Percentiles rank a stretch among this genome's conserved stretches.
These are phyloP conservation scores for Ditula angustiorana DNA, from an alignment of 2,888 invertebrate genomes.

Conservation along the genomic window DNA sequence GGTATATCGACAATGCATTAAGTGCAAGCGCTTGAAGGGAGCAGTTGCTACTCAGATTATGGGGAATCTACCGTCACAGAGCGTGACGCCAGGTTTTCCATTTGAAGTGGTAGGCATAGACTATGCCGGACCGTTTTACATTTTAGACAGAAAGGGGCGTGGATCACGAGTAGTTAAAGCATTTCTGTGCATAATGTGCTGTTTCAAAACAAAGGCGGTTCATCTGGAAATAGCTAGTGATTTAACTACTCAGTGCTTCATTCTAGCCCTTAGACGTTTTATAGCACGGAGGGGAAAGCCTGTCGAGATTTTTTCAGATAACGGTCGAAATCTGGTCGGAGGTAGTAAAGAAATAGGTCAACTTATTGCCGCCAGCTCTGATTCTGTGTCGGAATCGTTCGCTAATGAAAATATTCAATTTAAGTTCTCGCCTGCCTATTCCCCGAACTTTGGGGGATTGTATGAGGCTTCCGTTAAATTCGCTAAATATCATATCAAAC, in stretches of 20 bases:
- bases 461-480: constrained; percentile 38
- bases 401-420: constrained; percentile 40
- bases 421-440: constrained; percentile 37
- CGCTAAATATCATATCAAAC: constrained; percentile 38
- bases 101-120: constrained; percentile 40
- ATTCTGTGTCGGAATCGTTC: constrained; percentile 26
- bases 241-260: constrained; percentile 34
- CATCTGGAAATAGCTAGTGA: constrained; percentile 41
- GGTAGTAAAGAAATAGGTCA: constrained; percentile 42
- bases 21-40: constrained; percentile 30
- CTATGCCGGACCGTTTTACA: constrained; percentile 42
- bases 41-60: constrained; percentile 35
- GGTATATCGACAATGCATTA: constrained; percentile 31
- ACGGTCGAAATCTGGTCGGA: constrained; percentile 43
- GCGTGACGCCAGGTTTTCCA: constrained; percentile 21
- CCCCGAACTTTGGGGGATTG: constrained; percentile 36
- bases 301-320: constrained; percentile 39
- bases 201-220: constrained; percentile 35
- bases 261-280: constrained; percentile 39
- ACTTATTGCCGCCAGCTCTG: constrained; percentile 19
- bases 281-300: constrained; percentile 43
- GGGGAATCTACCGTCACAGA: constrained; percentile 38
- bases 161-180: constrained; percentile 38
- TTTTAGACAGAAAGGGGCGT: constrained; percentile 29
- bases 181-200: constrained; percentile 41